These are phyloP conservation scores for Poeciliopsis paucimaculata DNA, from an alignment of 2,797 vertebrate genomes.

Conservation along the genomic window DNA sequence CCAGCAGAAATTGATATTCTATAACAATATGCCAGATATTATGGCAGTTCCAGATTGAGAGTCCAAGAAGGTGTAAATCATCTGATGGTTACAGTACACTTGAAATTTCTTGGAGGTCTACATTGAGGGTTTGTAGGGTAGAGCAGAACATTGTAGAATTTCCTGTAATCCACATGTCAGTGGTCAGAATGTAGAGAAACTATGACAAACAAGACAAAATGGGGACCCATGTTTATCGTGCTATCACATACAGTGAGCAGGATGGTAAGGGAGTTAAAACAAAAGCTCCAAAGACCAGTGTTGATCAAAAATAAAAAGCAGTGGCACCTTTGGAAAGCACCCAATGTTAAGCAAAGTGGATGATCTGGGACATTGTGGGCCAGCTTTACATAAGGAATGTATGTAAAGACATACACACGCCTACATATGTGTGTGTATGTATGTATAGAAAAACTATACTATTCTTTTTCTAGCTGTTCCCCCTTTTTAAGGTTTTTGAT, in stretches of 20 bases:
- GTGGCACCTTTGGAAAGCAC: neutral
- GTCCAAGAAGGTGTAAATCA: neutral
- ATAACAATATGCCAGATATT: neutral
- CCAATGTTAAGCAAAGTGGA: neutral
- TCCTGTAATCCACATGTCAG: neutral
- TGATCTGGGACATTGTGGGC: neutral
- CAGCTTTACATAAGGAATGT: constrained; percentile 13
- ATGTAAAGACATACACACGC: too few species aligned
- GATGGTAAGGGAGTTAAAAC: neutral
- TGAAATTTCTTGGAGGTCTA: neutral
- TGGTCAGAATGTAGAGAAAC: neutral
- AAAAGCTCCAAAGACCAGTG: neutral
- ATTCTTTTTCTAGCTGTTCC: neutral
- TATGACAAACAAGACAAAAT: neutral
- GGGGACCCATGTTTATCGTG: neutral
- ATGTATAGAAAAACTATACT: neutral
- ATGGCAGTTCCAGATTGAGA: neutral
- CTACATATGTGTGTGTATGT: too few species aligned
- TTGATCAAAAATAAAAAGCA: neutral
- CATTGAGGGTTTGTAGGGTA: neutral
- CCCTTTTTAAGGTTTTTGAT: constrained; percentile 39
- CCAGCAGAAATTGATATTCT: neutral
- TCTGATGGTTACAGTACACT: neutral
- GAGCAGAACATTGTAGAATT: neutral
- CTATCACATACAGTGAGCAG: neutral